Base-by-base conservation (phyloP, 2,113 vertebrate genomes). In the Ciconia boyciana region DNA sequence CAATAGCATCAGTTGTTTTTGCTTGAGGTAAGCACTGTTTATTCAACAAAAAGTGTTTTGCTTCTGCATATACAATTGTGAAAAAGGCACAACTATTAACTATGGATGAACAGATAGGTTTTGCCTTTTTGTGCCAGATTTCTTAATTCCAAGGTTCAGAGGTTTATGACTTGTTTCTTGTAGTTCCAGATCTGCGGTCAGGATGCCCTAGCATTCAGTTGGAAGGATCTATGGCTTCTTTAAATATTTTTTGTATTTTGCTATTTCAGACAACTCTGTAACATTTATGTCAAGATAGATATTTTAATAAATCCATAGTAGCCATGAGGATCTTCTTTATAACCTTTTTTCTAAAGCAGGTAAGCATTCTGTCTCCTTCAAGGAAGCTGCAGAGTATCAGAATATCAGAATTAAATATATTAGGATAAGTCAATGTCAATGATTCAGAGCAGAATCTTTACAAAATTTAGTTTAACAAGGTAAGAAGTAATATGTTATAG, bases 151-250 rank as follows among this genome's bases (percentile, higher is more conserved):
- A 92, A 95, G 66, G 92, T 96, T 89, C 96, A 97, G 93, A 96
- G 96, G 93, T 98, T 98, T 98, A 97, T 90, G 88, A 91, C 94
- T 98, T 96, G 96, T 98, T 98, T 98, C 91, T 97, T 96, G 95
- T 81, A 92, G 87, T 96, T 98, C 96, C 96, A 96, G 91, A 96
- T 89, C 93, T 88, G 82, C 17, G 96, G 98, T 98, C 98, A 98
- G 84, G 95, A 93, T 97, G 98, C 78, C 96, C 98, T 90, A 89
- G 93, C 85, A 93, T 69, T 97, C 83, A 95, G 52, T 62, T 97
- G 96, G 96, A 96, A 96, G 80, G 64, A 94, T 94, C 94, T 55
- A 94, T 88, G 76, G 21, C 92, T 97, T 97, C 69, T 88, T 97
- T 52, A 95, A 97, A 95, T 96, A 94, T 89, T 97, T 88, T 92